Conservation (phyloP, 2,113 vertebrate genomes). For the Crotophaga sulcirostris region DNA sequence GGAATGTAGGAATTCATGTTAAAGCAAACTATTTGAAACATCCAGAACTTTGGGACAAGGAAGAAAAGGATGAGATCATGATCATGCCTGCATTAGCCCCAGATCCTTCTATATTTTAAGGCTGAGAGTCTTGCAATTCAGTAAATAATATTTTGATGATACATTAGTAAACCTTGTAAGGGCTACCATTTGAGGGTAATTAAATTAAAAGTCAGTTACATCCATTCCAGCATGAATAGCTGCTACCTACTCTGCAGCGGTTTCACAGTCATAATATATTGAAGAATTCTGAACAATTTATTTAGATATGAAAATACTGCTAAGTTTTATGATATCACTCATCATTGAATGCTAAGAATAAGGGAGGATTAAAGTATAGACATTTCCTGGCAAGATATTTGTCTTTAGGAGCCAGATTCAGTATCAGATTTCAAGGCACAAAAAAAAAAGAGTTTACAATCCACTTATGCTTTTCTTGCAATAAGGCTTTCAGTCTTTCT, state of each 20-base stretch:
- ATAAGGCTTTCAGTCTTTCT: not conserved
- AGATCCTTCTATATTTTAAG: not conserved
- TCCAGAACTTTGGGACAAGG: not conserved
- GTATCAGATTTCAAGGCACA: not conserved
- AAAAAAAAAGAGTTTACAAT: not conserved
- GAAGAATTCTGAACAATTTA: not conserved
- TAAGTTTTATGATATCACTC: not conserved
- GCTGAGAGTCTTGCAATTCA: not conserved
- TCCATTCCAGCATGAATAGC: not conserved
- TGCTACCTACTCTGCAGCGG: not conserved
- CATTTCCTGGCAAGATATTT: not conserved
- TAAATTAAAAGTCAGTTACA: not conserved
- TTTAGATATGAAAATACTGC: not conserved
- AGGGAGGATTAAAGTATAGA: not conserved
- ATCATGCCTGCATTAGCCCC: not conserved
- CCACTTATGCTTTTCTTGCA: not conserved
- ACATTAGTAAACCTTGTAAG: not conserved
- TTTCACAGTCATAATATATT: not conserved
- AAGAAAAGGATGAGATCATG: not conserved
- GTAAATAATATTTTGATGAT: not conserved
- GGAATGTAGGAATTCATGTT: not conserved
- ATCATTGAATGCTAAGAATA: not conserved
- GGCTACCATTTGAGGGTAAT: not conserved
- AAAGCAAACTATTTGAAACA: not conserved
- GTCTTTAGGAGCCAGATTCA: not conserved